Percentiles rank a stretch among this genome's conserved stretches.
Evolutionary conservation across 2,113 vertebrate species (phyloP).

Genomic region (Cryptomyrus ogoouensis): DNA sequence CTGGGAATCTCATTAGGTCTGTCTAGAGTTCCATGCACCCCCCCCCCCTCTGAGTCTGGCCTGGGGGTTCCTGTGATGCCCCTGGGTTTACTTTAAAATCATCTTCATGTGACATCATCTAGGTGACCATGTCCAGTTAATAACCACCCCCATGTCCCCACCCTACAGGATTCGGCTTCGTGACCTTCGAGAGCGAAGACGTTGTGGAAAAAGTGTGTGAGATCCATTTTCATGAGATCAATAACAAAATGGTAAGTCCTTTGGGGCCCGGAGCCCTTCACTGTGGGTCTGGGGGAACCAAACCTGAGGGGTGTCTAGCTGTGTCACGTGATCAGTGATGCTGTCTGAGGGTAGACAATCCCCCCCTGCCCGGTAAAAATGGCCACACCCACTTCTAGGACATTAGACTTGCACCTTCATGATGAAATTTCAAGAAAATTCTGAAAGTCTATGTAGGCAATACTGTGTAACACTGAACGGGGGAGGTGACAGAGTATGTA

Average conservation of each 20-base stretch:
- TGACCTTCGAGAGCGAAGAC: slow-evolving; percentile 98
- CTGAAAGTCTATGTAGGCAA: background rate
- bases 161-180: slow-evolving; percentile 77
- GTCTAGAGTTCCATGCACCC: background rate
- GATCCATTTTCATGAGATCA: slow-evolving; percentile 99
- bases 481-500: background rate
- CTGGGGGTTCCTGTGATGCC: background rate
- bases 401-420: background rate
- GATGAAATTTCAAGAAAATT: background rate
- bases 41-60: background rate
- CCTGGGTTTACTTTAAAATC: background rate
- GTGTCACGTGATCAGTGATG: background rate
- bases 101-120: background rate
- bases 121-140: background rate
- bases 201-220: slow-evolving; percentile 99
- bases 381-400: background rate
- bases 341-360: background rate
- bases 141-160: too few relatives aligned
- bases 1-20: background rate
- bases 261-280: slow-evolving; percentile 47
- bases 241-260: slow-evolving; percentile 99
- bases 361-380: background rate
- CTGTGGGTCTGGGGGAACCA: slow-evolving; percentile 12
- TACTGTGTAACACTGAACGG: background rate
- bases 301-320: background rate